Evolutionary conservation across 2,797 vertebrate genomes (phyloP), one percentile per base, ranked within the genome.

Genomic region (Centroberyx gerrardi): DNA sequence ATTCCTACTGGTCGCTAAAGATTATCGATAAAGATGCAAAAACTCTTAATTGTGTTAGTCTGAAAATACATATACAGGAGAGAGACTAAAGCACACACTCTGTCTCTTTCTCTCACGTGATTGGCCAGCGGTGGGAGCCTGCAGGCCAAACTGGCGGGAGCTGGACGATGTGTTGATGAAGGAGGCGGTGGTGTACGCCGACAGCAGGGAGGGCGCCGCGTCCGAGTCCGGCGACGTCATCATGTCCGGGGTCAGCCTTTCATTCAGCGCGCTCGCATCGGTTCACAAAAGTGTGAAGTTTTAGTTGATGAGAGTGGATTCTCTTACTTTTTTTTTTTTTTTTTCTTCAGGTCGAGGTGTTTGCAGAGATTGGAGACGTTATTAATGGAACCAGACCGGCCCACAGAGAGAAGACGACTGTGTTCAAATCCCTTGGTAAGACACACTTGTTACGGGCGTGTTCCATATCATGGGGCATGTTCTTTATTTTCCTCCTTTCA

Each of bases 391-490:
- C 86, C 0, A 96, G 95, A 89, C 92, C 96, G 55, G 97, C 96
- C 14, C 66, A 91, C 68, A 88, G 93, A 88, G 96, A 97, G 83
- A 97, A 96, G 92, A 99, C 96, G 0, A 99, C 98, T 0, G 95
- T 99, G 66, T 99, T 99, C 92, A 99, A 99, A 88, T 99, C 98
- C 0, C 88, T 99, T 61, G 98, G 98, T 99, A 94, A 96, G 68
- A 15, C 48, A 51, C 15, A 1, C 1, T 63, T 44, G 14, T 67
- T 27, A 7, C 38, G 3, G 13, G 2, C 6, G 15, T 4, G 15
- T 62, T 22, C 4, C 6, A 29, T 18, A 5, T 14, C 2, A 2
- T 18, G 4, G 28, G 12, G 15, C 38, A 56, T 18, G 56, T 67
- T 4, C 1, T 31, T 44, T 14, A 22, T 29, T 52, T 33, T 59